Conservation (phyloP, 1,140 invertebrate genomes). For the Drosophila equinoxialis region DNA sequence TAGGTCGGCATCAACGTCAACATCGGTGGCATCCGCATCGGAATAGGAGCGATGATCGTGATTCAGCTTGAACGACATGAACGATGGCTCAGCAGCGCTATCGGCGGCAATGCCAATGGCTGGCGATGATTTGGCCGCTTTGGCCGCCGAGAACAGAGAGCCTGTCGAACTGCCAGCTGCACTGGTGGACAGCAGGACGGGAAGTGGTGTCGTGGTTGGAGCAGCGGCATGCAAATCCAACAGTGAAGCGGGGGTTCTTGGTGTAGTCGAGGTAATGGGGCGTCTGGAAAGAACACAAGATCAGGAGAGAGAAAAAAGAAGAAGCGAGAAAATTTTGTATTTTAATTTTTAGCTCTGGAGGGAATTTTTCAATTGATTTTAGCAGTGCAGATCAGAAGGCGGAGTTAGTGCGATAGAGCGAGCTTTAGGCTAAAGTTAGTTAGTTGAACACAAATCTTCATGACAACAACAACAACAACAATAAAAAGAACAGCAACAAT, state of each 20-base stretch:
- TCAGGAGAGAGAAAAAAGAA: neutral
- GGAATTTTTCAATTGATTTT: conserved; percentile 10
- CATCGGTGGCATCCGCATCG: conserved; percentile 50
- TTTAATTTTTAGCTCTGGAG: conserved; percentile 9
- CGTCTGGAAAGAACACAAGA: conserved; percentile 48
- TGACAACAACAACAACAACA: conserved; percentile 40
- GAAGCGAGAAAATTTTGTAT: neutral
- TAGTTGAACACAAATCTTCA: conserved; percentile 76
- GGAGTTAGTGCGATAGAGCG: conserved; percentile 74
- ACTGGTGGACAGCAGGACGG: conserved; percentile 74
- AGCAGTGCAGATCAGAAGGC: conserved; percentile 38
- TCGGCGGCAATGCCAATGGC: conserved; percentile 23
- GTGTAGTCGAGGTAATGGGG: conserved; percentile 81
- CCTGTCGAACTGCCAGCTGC: conserved; percentile 9
- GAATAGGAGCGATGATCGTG: conserved; percentile 73
- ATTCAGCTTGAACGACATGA: conserved; percentile 75
- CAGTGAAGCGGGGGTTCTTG: conserved; percentile 52
- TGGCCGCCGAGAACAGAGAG: conserved; percentile 50
- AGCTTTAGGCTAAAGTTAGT: conserved; percentile 67
- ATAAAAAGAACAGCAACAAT: conserved; percentile 42
- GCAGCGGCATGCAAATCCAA: conserved; percentile 46
- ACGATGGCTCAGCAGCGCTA: conserved; percentile 58
- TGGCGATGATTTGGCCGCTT: conserved; percentile 63
- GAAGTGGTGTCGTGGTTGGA: conserved; percentile 67
- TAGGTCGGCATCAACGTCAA: conserved; percentile 60